phyloP scores from a whole-genome alignment of 1,140 invertebrate genomes.

The Cecropterus lyciades region DNA sequence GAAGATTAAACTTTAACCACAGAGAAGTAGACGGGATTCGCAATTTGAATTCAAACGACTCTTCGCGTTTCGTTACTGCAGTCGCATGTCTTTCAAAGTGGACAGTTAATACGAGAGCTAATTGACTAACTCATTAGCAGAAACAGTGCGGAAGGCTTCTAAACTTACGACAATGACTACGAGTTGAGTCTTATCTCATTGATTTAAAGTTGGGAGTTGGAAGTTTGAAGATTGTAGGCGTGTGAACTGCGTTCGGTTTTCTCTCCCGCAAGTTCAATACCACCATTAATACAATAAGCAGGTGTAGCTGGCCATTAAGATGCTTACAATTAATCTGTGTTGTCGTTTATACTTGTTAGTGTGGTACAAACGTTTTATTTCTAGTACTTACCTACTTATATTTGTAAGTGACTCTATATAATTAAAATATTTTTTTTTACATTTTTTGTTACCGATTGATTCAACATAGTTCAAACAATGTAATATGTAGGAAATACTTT shows the following conservation, averaged over 20 bases:
- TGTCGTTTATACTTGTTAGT: constrained; percentile 10
- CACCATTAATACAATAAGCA: constrained; percentile 48
- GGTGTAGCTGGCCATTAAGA: constrained; percentile 39
- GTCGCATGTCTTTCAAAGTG: constrained; percentile 46
- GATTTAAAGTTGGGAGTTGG: constrained; percentile 9
- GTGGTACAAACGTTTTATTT: not conserved
- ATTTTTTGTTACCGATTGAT: too few species aligned
- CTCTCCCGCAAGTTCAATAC: constrained; percentile 57
- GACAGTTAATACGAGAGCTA: constrained; percentile 55
- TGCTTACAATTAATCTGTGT: constrained; percentile 39
- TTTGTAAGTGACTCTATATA: too few species aligned
- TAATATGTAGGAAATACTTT: too few species aligned
- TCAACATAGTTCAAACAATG: too few species aligned
- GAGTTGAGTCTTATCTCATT: constrained; percentile 17
- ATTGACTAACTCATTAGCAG: constrained; percentile 65
- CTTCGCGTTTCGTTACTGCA: constrained; percentile 49
- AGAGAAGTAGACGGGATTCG: constrained; percentile 32
- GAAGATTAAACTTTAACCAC: constrained; percentile 29
- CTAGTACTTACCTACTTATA: too few species aligned
- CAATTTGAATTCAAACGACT: constrained; percentile 43
- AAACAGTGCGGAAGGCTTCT: constrained; percentile 48
- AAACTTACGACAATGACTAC: constrained; percentile 31
- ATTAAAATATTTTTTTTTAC: too few species aligned
- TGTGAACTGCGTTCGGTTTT: constrained; percentile 53
- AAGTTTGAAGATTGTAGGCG: constrained; percentile 19